Evolutionary conservation across 2,797 vertebrate genomes (phyloP), one percentile per base, ranked within the genome.

Genomic region (Sebastes nivosus): DNA sequence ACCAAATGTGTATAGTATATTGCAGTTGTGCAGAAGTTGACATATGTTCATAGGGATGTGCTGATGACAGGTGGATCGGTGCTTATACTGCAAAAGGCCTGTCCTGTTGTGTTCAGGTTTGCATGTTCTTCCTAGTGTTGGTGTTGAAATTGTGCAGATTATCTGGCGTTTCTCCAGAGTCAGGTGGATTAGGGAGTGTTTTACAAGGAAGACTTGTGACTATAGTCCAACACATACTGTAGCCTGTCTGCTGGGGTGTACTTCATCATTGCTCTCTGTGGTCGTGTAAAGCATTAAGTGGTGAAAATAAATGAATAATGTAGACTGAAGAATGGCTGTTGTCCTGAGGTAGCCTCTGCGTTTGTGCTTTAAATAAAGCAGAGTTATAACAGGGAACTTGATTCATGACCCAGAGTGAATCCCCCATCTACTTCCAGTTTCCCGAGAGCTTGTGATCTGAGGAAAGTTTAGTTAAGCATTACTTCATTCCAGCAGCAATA

Each of bases 371-470:
- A 92, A 92, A 91, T 93, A 89, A 89, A 89, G 72, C 58, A 8
- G 63, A 83, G 82, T 84, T 91, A 91, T 93, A 92, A 95, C 81
- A 83, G 82, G 95, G 93, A 96, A 95, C 94, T 94, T 93, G 93
- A 93, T 90, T 89, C 85, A 92, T 95, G 95, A 96, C 93, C 94
- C 83, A 94, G 75, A 94, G 91, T 95, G 88, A 89, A 94, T 94
- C 88, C 93, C 81, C 86, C 80, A 80, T 86, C 86, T 84, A 93
- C 91, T 95, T 95, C 94, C 92, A 95, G 92, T 94, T 96, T 94
- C 92, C 87, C 27, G 57, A 83, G 42, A 90, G 77, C 94, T 93
- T 93, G 93, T 95, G 95, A 95, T 93, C 83, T 73, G 72, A 93
- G 83, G 83, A 94, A 94, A 91, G 92, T 88, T 89, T 52, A 79